Conservation (phyloP, 2,113 vertebrate species). For the Talpa occidentalis region DNA sequence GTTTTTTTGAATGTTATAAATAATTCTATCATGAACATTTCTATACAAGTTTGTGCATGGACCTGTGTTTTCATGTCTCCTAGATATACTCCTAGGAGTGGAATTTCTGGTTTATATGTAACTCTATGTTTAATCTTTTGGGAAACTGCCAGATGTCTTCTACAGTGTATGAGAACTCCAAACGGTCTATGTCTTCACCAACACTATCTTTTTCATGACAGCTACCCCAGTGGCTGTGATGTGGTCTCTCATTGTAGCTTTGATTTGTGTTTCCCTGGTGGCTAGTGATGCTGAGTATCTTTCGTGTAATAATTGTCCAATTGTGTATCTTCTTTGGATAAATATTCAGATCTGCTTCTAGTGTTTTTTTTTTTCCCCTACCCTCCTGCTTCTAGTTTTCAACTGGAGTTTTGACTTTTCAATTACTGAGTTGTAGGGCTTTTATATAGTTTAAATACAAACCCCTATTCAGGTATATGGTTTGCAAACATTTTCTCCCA, state of each 20-base stretch:
- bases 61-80: not conserved
- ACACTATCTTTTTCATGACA: not conserved
- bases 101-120: not conserved
- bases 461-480: not conserved
- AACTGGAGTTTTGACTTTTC: not conserved
- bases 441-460: not conserved
- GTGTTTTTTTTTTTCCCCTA: not conserved
- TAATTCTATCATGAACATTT: not conserved
- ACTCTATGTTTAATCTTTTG: not conserved
- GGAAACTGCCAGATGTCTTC: not conserved
- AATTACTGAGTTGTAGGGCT: not conserved
- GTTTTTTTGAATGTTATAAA: not conserved
- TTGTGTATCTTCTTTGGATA: not conserved
- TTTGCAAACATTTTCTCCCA: not conserved
- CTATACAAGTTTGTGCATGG: not conserved
- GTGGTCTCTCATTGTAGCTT: not conserved
- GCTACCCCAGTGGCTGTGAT: not conserved
- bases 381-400: conserved; percentile 12
- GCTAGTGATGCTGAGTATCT: not conserved
- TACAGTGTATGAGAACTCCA: not conserved
- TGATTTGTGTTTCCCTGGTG: not conserved
- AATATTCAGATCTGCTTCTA: not conserved
- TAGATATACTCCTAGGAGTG: not conserved
- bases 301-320: not conserved
- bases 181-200: not conserved